Base-by-base conservation (phyloP, 2,797 vertebrate genomes). In the Helarctos malayanus region DNA sequence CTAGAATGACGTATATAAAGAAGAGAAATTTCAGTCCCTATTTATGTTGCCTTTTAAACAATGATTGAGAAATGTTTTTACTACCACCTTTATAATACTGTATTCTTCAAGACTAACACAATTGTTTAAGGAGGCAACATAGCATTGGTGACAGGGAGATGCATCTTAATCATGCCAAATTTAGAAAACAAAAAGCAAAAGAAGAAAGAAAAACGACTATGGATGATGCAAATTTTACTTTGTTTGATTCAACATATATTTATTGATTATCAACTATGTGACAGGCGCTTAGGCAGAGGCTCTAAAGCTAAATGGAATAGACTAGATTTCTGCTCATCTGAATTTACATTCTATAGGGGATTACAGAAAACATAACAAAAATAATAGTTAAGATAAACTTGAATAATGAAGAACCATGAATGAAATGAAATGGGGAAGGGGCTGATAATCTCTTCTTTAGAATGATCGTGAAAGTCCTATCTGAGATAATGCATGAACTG, bases 21-120 rank as follows among this genome's bases (percentile, higher is more conserved):
- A 68, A 80, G 19, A 57, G 3, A 76, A 35, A 78, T 65, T 89
- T 71, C 8, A 85, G 27, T 61, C 11, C 14, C 2, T 68, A 32
- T 86, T 91, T 78, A 57, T 91, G 21, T 19, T 91, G 29, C 11
- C 21, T 69, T 71, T 71, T 82, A 75, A 73, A 80, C 0, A 0
- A 49, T 80, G 15, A 69, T 38, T 78, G 56, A 71, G 14, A 92
- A 65, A 61, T 92, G 79, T 71, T 84, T 94, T 89, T 47, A 89
- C 5, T 25, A 29, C 13, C 35, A 2, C 5, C 7, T 93, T 96
- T 83, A 76, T 75, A 83, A 65, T 81, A 79, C 3, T 85, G 16
- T 27, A 10, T 75, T 90, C 19, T 25, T 80, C 21, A 57, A 93
- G 18, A 93, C 6, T 54, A 49, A 65, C 32, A 29, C 3, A 86